Evolutionary conservation across 2,113 vertebrate genomes (phyloP), one percentile per base, ranked within the genome.

Genomic region (Bufo gargarizans): DNA sequence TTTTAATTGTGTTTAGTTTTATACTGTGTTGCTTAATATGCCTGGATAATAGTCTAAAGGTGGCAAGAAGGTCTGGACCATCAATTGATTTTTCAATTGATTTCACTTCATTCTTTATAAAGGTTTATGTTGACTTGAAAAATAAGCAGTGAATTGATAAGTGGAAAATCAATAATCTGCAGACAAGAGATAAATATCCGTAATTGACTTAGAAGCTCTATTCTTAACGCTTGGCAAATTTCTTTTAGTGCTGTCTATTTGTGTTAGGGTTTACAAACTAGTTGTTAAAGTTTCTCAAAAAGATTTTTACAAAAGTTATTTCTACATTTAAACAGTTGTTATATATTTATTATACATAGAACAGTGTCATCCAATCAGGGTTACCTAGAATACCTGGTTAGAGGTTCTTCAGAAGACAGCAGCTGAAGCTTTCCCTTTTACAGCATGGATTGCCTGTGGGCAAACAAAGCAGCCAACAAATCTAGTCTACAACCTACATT

Each of bases 31-130:
- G 89, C 8, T n/a, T 86, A 84, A 69, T 22, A 76, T 22, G 55
- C 71, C 74, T 65, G 85, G 85, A 59, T 91, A 92, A 91, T 91
- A 49, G 91, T 88, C 88, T 85, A 82, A 89, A 74, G 14, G 91
- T 77, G 82, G 82, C 53, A 85, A 77, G 90, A 90, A 91, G 80
- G 59, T 59, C 82, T 90, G 90, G 19, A 83, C 91, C 94, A 92
- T 67, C 55, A 91, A 95, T 92, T 93, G 92, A 96, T 96, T 96
- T 93, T 47, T 63, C 53, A 91, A 95, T 92, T 93, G 92, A 96
- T 96, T 96, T 93, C n/a, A 92, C 90, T 92, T 94, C 93, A 94
- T 88, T 94, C 83, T 84, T 90, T 92, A 90, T 89, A 91, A 93
- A 92, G 90, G 89, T 91, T 91, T 89, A 90, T 91, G 82, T 92